phyloP scores from a whole-genome alignment of 2,888 invertebrate genomes.

The Oxycera nigricornis region DNA sequence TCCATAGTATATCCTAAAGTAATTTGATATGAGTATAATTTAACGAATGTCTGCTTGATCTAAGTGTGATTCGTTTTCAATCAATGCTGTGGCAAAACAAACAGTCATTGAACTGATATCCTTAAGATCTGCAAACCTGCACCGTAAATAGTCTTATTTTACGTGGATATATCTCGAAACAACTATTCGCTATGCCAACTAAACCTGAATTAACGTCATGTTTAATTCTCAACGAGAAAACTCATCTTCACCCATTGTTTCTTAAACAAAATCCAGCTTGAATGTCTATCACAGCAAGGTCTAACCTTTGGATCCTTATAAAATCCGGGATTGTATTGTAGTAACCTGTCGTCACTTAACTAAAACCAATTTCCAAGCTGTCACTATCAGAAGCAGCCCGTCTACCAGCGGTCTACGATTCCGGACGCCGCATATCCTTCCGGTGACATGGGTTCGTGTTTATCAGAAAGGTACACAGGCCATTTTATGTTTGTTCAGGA shows the following conservation, averaged over 20 bases:
- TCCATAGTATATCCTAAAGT: too few species aligned
- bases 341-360: slow-evolving; percentile 42
- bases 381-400: slow-evolving; percentile 41
- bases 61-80: too few species aligned
- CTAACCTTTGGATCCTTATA: background rate
- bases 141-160: too few species aligned
- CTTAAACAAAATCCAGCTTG: background rate
- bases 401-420: slow-evolving; percentile 11
- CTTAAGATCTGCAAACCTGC: too few species aligned
- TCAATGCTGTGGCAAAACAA: too few species aligned
- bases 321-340: slow-evolving; percentile 18
- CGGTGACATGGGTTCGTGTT: slow-evolving; percentile 45
- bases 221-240: slow-evolving; percentile 10
- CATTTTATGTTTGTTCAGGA: slow-evolving; percentile 25
- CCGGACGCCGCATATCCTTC: slow-evolving; percentile 37
- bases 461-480: slow-evolving; percentile 40
- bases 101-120: too few species aligned
- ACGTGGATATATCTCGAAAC: too few species aligned
- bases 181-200: too few species aligned
- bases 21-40: too few species aligned
- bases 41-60: too few species aligned
- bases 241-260: background rate
- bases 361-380: slow-evolving; percentile 47
- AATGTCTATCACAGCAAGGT: background rate
- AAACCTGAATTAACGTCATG: slow-evolving; percentile 21